phyloP scores from a whole-genome alignment of 2,113 vertebrate genomes.

The Sebastes schlegelii region DNA sequence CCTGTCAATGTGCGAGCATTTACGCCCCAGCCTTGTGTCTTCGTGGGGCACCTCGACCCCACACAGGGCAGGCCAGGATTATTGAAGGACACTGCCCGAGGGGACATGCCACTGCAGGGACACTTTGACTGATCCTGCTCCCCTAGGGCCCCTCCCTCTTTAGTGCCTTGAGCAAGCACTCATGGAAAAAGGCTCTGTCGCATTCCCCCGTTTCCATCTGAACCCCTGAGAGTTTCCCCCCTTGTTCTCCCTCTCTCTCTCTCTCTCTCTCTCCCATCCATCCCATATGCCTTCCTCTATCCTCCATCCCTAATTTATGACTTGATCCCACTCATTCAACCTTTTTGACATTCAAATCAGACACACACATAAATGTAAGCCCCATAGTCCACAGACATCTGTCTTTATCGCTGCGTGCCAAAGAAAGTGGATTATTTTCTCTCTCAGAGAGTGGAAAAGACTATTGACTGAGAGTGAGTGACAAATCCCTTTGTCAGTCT shows the following conservation, averaged over 20 bases:
- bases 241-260: constrained; percentile 4
- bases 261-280: constrained; percentile 6
- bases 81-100: constrained; percentile 71
- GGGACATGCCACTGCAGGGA: constrained; percentile 70
- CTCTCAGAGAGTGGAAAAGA: constrained; percentile 7
- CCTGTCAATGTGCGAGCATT: constrained; percentile 59
- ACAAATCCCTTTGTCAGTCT: constrained; percentile 21
- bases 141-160: constrained; percentile 63
- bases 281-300: constrained; percentile 25
- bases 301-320: constrained; percentile 18
- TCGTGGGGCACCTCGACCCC: constrained; percentile 43
- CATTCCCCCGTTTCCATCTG: constrained; percentile 74
- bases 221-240: constrained; percentile 51
- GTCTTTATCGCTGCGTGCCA: constrained; percentile 29
- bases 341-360: constrained; percentile 30
- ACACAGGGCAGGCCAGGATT: constrained; percentile 60
- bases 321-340: constrained; percentile 41
- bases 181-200: constrained; percentile 80
- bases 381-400: not conserved
- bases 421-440: constrained; percentile 37
- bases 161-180: constrained; percentile 80
- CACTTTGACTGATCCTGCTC: constrained; percentile 70
- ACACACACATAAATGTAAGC: constrained; percentile 9
- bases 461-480: constrained; percentile 10
- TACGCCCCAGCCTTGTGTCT: constrained; percentile 39